These are phyloP conservation scores for Drosophila kanapiae DNA, from an alignment of 1,140 invertebrate genomes.

Conservation along the genomic window DNA sequence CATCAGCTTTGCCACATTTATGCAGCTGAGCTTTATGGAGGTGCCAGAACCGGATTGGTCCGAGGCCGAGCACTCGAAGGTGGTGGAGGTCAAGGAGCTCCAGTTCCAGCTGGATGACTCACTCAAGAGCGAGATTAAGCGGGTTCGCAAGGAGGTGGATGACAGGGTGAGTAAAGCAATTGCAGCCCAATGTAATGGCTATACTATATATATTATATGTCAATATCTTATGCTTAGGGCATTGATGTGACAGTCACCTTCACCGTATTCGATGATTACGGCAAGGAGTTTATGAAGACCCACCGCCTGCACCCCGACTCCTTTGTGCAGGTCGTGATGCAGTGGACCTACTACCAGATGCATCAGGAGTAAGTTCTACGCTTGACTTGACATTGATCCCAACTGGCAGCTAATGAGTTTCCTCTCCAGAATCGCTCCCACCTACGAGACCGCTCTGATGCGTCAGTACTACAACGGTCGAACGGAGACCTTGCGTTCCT, in stretches of 20 bases:
- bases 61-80: conserved; percentile 21
- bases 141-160: conserved; percentile 65
- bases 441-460: conserved; percentile 87
- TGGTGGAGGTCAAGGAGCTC: conserved; percentile 60
- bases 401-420: not conserved
- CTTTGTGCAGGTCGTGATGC: conserved; percentile 88
- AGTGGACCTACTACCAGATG: conserved; percentile 88
- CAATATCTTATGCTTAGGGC: conserved; percentile 68
- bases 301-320: conserved; percentile 88
- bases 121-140: conserved; percentile 66
- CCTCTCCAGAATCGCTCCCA: conserved; percentile 85
- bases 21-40: conserved; percentile 83
- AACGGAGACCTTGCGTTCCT: conserved; percentile 86
- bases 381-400: rapidly evolving
- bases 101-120: conserved; percentile 73
- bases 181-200: not conserved
- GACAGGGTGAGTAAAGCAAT: conserved; percentile 45
- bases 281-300: conserved; percentile 86
- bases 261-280: conserved; percentile 86
- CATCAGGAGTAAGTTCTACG: conserved; percentile 81
- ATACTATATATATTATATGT: no score
- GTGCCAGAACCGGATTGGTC: conserved; percentile 69
- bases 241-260: conserved; percentile 83
- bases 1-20: conserved; percentile 81
- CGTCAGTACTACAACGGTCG: conserved; percentile 86